phyloP scores from a whole-genome alignment of 2,888 invertebrate species.

The Apomyelois bistriatella region DNA sequence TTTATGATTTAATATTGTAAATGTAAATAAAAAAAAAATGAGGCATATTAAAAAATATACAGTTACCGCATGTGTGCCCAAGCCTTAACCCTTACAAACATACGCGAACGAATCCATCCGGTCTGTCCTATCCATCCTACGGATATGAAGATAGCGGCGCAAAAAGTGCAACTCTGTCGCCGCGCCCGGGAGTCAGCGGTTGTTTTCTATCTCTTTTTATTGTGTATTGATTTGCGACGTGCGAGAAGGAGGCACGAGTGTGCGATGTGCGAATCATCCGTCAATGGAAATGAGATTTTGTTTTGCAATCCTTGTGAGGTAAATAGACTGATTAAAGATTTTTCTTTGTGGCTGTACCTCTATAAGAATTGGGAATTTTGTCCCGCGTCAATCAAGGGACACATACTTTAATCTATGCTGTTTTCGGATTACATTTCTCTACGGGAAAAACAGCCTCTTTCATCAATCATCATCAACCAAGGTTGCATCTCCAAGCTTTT shows the following conservation, averaged over 20 bases:
- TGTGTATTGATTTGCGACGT: constrained; percentile 20
- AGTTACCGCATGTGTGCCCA: not conserved
- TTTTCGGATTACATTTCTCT: too few relatives aligned
- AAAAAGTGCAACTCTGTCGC: constrained; percentile 54
- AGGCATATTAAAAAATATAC: not conserved
- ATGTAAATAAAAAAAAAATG: not conserved
- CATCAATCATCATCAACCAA: too few relatives aligned
- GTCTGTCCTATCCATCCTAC: constrained; percentile 34
- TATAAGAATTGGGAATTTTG: too few relatives aligned
- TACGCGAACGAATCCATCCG: not conserved
- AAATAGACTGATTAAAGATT: not conserved
- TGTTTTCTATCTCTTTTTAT: constrained; percentile 42
- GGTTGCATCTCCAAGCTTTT: too few relatives aligned
- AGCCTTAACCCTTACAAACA: constrained; percentile 7
- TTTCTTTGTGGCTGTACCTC: too few relatives aligned
- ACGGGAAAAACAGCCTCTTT: too few relatives aligned
- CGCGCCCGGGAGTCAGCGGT: constrained; percentile 29
- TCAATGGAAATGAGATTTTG: constrained; percentile 2
- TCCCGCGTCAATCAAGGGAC: too few relatives aligned
- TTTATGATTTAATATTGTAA: too few relatives aligned
- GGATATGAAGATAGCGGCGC: constrained; percentile 75
- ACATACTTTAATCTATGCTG: too few relatives aligned
- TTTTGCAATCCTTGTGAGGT: not conserved
- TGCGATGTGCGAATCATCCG: not conserved
- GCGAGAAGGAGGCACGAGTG: constrained; percentile 2